Base-by-base conservation (phyloP, 2,888 invertebrate species). In the Drosophila subquinaria region DNA sequence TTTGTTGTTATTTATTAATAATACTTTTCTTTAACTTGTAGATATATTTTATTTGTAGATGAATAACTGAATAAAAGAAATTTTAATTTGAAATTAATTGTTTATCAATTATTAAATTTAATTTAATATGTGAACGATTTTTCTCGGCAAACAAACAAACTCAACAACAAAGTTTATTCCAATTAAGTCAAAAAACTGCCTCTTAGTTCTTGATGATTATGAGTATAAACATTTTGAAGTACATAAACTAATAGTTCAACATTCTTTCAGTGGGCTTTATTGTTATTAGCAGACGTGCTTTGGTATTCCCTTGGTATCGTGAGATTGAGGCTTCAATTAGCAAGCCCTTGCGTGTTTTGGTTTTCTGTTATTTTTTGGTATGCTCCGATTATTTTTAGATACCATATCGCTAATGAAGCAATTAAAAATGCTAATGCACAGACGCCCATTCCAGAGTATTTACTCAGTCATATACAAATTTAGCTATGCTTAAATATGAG, bases 391-490 rank as follows among this genome's bases (percentile, higher is more conserved):
- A 76, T 73, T 73, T 78, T 65, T 62, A 73, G 76, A 57, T 56
- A 45, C 27, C 64, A 73, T 38, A 72, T 61, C 47, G 73, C 61
- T 51, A 64, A 73, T 65, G 23, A 61, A 68, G 55, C 64, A 59
- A 68, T 78, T 76, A 73, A 62, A 55, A 68, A 61, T 50, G 55
- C 50, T 67, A 76, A 75, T 75, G 66, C 51, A 65, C 47, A 66
- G 64, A 35, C 53, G 40, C 35, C 38, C 51, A n/a, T 45, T 38
- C 47, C 42, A 52, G 30, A 69, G 15, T 42, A 43, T 59, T 48
- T n/a, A 10, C 40, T 38, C 15, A 42, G 13, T 23, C 35, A 65
- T 27, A 50, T 38, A 57, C n/a, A 48, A 43, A 6, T 30, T 27
- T 23, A 59, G 53, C 40, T 36, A 2, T 40, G 56, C 42, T 20